Evolutionary conservation across 2,888 invertebrate species (phyloP), one percentile per base, ranked within the genome.

Genomic region (Embidobia sp.): DNA sequence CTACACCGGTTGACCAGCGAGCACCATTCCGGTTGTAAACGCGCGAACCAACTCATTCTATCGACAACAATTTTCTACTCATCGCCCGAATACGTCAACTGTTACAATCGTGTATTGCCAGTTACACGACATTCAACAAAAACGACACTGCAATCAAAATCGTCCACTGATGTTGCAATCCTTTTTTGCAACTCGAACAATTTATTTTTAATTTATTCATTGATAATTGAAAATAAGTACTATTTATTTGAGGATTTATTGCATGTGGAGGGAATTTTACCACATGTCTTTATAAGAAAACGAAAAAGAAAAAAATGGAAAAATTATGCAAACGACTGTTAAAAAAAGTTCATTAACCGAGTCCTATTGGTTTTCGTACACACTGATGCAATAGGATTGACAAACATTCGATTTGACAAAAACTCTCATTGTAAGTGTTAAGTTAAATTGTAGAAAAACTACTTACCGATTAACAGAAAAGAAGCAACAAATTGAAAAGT

Each of bases 21-120:
- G 90, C 90, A 51, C 90, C 90, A 4, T 90, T 90, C 83, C 85
- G 90, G 80, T 83, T 90, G 37, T 90, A 89, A 66, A 64, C 15
- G 3, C 18, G 3, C 10, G 15, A 44, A 16, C n/a, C n/a, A n/a
- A 35, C 31, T 49, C 18, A 69, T 33, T 57, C 22, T 40, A 10
- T 44, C 18, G 10, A 16, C 33, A 10, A 33, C 6, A 11, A 55
- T 49, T 53, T 35, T 16, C n/a, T 40, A 37, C 51, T 42, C 15
- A 35, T 11, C n/a, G 3, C 16, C 4, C 46, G 29, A 44, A 37
- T 33, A 7, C 11, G 51, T 46, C 53, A 19, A 33, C 29, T 29
- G 44, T 57, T 67, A 19, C 2, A 3, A 3, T 31, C 61, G 70
- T 53, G 46, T 61, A 70, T 29, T 15, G n/a, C 5, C 7, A 11